A percentile compares a stretch with the other conserved stretches of the same genome.
These are phyloP conservation scores for Drosophila colorata DNA, from an alignment of 2,888 invertebrate genomes.

Conservation along the genomic window DNA sequence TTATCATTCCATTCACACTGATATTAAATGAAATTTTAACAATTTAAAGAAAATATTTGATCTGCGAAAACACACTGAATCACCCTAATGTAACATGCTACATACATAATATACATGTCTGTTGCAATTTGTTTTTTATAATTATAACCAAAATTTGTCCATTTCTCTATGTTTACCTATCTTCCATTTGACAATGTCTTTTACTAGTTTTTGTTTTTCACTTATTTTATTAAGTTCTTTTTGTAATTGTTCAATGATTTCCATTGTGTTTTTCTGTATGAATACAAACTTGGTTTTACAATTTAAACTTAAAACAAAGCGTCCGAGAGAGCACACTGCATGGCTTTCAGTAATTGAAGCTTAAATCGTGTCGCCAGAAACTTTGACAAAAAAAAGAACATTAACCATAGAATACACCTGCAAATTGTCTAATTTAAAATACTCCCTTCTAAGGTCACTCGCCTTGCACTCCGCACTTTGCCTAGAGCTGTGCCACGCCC, in stretches of 20 bases:
- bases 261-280: conserved; percentile 21
- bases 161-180: conserved; percentile 19
- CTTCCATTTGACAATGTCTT: conserved; percentile 19
- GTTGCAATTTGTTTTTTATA: conserved; percentile 17
- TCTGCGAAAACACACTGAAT: conserved; percentile 43
- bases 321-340: conserved; percentile 86
- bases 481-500: conserved; percentile 33
- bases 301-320: conserved; percentile 52
- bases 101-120: conserved; percentile 29
- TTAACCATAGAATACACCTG: conserved; percentile 20
- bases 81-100: conserved; percentile 57
- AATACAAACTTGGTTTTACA: conserved; percentile 22
- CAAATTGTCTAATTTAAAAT: neutral
- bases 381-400: neutral
- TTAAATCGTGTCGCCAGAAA: conserved; percentile 47
- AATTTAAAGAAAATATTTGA: conserved; percentile 5
- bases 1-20: conserved; percentile 14
- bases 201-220: neutral
- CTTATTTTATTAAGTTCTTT: conserved; percentile 12
- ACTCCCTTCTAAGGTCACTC: neutral
- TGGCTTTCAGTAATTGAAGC: conserved; percentile 83
- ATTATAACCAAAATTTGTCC: conserved; percentile 7
- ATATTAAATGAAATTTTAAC: conserved; percentile 20
- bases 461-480: conserved; percentile 33
- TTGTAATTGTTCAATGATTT: conserved; percentile 16